A percentile compares a stretch with the other conserved stretches of the same genome.
Evolutionary conservation across 2,888 invertebrate species (phyloP).

Genomic region (Pyrocoelia pectoralis): DNA sequence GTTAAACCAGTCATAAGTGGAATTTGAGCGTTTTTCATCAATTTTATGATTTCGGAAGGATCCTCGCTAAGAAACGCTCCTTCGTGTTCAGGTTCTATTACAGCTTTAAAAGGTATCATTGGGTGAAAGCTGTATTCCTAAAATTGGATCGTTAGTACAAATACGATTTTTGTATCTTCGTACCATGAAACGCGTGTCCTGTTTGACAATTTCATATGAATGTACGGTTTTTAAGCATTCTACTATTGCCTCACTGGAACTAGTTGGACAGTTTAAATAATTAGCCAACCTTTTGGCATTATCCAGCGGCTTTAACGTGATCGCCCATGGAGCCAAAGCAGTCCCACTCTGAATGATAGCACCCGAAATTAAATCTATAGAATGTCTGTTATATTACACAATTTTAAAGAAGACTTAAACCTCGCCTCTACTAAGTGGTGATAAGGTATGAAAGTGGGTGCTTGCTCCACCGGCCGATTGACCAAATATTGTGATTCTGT

Average conservation of each 20-base stretch:
- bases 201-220: constrained; percentile 70
- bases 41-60: constrained; percentile 63
- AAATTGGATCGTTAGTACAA: background rate
- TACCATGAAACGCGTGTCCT: constrained; percentile 74
- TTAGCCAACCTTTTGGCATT: constrained; percentile 69
- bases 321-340: constrained; percentile 60
- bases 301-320: constrained; percentile 62
- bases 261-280: constrained; percentile 68
- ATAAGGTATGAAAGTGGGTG: constrained; percentile 57
- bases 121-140: constrained; percentile 80
- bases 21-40: constrained; percentile 62
- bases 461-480: constrained; percentile 60
- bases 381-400: background rate
- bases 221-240: constrained; percentile 69
- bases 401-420: background rate
- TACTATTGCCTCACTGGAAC: constrained; percentile 61
- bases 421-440: constrained; percentile 55
- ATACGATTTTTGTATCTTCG: constrained; percentile 42
- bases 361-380: constrained; percentile 49
- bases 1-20: constrained; percentile 81
- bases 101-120: constrained; percentile 82
- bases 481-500: constrained; percentile 57
- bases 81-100: constrained; percentile 72
- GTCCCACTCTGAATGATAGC: constrained; percentile 81
- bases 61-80: constrained; percentile 74